Conservation (phyloP, 2,113 vertebrate genomes). For the Microcebus griseorufus region DNA sequence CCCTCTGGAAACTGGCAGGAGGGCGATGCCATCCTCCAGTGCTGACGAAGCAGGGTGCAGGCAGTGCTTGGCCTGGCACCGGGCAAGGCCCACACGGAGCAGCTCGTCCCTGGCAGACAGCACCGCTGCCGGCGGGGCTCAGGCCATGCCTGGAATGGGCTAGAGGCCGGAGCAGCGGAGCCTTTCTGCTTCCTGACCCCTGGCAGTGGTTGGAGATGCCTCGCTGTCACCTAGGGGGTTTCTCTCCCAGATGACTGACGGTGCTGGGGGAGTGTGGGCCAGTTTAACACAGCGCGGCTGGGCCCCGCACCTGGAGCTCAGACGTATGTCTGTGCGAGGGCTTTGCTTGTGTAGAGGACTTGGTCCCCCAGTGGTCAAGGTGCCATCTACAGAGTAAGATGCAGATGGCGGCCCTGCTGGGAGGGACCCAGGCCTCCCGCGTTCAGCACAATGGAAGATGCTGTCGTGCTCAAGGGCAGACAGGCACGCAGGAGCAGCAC, state of each 20-base stretch:
- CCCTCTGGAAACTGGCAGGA: not conserved
- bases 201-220: too few species aligned
- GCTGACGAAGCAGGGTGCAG: rapidly evolving
- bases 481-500: rapidly evolving
- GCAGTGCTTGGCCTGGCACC: not conserved
- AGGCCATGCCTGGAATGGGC: not conserved
- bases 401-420: too few species aligned
- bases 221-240: not conserved
- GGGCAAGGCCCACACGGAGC: not conserved
- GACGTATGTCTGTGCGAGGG: rapidly evolving
- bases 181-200: not conserved
- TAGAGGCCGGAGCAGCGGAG: not conserved
- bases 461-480: too few species aligned
- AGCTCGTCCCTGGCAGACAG: not conserved
- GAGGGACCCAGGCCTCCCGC: not conserved
- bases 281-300: not conserved
- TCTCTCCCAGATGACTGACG: too few species aligned
- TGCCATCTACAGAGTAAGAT: not conserved
- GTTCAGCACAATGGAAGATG: not conserved
- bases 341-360: not conserved
- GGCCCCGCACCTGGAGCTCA: not conserved
- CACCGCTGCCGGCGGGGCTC: not conserved
- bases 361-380: not conserved
- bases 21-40: not conserved
- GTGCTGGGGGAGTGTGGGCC: not conserved